Evolutionary conservation across 2,113 vertebrate species (phyloP).

Genomic region (Neolamprologus modestus): DNA sequence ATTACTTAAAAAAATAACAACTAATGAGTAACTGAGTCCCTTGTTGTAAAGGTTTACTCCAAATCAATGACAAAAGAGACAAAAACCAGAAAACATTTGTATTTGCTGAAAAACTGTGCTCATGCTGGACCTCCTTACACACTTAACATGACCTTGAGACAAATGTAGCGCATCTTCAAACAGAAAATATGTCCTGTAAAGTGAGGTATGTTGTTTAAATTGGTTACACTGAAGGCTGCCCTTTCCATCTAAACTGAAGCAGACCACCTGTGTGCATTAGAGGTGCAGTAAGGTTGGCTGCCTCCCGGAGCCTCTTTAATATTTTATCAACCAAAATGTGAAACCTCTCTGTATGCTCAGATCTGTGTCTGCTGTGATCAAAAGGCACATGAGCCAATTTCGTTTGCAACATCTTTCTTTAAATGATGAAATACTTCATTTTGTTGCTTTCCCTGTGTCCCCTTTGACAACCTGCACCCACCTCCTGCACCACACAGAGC

Average conservation of each 20-base stretch:
- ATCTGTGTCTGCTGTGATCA: slow-evolving; percentile 8
- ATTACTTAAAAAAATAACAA: neutral
- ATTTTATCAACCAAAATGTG: neutral
- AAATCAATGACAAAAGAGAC: neutral
- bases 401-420: neutral
- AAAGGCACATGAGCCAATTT: neutral
- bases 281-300: neutral
- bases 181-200: neutral
- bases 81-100: neutral
- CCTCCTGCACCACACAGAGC: slow-evolving; percentile 9
- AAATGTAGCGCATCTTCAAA: neutral
- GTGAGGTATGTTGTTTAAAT: neutral
- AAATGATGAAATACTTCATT: slow-evolving; percentile 37
- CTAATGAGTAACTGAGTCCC: neutral
- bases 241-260: neutral
- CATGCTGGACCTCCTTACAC: neutral
- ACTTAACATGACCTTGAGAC: neutral
- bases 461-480: neutral
- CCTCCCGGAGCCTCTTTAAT: neutral
- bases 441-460: neutral
- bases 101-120: neutral
- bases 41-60: neutral
- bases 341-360: neutral
- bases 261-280: neutral
- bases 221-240: neutral